Evolutionary conservation across 2,888 invertebrate species (phyloP).

Genomic region (Kryphioiulus occultus): DNA sequence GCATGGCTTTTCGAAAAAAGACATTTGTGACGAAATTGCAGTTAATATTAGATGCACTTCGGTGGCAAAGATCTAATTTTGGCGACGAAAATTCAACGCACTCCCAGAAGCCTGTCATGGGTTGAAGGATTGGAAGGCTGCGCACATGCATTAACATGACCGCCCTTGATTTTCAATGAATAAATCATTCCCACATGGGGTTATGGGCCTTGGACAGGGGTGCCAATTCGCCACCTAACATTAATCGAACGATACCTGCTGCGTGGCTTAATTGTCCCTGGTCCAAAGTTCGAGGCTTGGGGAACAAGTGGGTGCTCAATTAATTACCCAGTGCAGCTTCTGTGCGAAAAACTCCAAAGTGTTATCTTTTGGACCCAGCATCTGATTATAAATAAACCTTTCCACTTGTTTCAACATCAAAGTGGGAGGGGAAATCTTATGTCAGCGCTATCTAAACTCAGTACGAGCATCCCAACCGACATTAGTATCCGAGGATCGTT

Average conservation of each 20-base stretch:
- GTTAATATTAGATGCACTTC: constrained; percentile 21
- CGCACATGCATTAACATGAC: neutral
- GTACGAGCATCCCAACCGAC: neutral
- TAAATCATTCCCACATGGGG: too few species aligned
- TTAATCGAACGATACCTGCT: neutral
- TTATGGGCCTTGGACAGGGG: neutral
- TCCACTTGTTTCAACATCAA: constrained; percentile 10
- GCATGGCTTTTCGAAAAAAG: neutral
- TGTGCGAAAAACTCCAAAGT: neutral
- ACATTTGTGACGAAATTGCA: neutral
- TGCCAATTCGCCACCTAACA: neutral
- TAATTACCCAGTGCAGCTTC: neutral
- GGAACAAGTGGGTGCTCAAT: constrained; percentile 8
- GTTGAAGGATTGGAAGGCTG: neutral
- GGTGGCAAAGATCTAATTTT: constrained; percentile 10
- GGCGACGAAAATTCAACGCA: neutral
- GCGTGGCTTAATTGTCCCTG: neutral
- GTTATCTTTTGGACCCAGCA: neutral
- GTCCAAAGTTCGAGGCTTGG: constrained; percentile 12
- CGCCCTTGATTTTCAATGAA: constrained; percentile 28
- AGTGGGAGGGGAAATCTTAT: neutral
- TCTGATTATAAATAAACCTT: neutral
- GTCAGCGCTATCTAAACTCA: neutral
- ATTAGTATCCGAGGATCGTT: neutral
- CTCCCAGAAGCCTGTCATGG: neutral